These are phyloP conservation scores for Drosophila emarginata DNA, from an alignment of 2,888 invertebrate genomes.

Conservation along the genomic window DNA sequence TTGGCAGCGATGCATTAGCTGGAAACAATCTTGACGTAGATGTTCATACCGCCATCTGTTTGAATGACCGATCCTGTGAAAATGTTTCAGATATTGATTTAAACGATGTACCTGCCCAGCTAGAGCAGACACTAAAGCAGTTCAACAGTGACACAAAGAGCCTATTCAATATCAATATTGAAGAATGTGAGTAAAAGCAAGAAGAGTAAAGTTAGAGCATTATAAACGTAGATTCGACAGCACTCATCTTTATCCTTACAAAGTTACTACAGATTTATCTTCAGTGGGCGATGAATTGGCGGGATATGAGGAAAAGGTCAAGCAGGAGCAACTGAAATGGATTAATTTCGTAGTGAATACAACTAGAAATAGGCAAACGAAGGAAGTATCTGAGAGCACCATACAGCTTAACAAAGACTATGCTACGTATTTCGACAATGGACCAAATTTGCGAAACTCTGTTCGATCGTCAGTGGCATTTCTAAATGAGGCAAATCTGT, in stretches of 20 bases:
- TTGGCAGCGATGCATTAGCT: neutral
- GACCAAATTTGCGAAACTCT: constrained; percentile 64
- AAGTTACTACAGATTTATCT: neutral
- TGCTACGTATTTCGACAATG: constrained; percentile 60
- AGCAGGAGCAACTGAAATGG: constrained; percentile 17
- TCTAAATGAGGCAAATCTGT: constrained; percentile 54
- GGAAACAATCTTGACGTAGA: neutral
- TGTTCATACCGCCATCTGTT: neutral
- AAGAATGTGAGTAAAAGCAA: constrained; percentile 51
- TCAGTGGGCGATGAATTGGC: constrained; percentile 3
- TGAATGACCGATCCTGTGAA: constrained; percentile 8
- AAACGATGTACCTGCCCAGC: constrained; percentile 26
- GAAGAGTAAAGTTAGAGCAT: too few species aligned
- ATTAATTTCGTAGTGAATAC: constrained; percentile 19
- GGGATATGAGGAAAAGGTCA: constrained; percentile 12
- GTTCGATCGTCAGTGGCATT: constrained; percentile 66
- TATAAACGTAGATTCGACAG: neutral
- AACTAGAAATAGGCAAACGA: constrained; percentile 9
- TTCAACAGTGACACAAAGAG: constrained; percentile 44
- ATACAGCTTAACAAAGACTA: constrained; percentile 62
- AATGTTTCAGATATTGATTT: constrained; percentile 29
- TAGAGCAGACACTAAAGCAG: constrained; percentile 26
- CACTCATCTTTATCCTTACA: neutral
- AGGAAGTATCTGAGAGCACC: neutral
- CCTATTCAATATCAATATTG: constrained; percentile 62